Evolutionary conservation across 92 coral and sea anemone genomes (phyloP).

Genomic region (Hydrozoanthus gracilis): DNA sequence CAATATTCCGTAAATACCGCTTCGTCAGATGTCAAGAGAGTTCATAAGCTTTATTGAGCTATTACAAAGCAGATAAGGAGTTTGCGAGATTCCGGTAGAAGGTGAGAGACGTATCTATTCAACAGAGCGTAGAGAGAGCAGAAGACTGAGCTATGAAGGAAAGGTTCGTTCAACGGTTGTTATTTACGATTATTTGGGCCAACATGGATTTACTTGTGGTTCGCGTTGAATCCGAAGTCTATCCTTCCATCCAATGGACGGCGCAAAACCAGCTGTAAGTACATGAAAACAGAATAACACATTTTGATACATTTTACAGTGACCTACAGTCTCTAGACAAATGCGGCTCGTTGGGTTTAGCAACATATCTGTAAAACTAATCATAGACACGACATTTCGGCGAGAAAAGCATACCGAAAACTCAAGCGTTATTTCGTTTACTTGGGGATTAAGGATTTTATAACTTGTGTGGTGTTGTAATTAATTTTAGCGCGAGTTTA

Average conservation of each 20-base stretch:
- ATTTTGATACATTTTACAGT: neutral
- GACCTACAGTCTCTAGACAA: neutral
- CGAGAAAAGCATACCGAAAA: conserved; percentile 23
- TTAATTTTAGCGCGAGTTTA: conserved; percentile 30
- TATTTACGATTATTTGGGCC: conserved; percentile 22
- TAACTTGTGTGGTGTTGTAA: conserved; percentile 23
- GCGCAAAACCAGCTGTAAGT: conserved; percentile 90
- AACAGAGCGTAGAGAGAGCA: neutral
- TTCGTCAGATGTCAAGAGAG: conserved; percentile 52
- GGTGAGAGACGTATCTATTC: neutral
- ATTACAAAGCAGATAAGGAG: conserved; percentile 27
- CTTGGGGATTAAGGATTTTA: conserved; percentile 36
- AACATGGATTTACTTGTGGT: conserved; percentile 48
- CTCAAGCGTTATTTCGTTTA: neutral
- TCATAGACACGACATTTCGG: neutral
- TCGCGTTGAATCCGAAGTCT: conserved; percentile 58
- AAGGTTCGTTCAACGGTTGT: neutral
- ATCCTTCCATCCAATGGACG: conserved; percentile 82
- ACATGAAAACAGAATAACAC: conserved; percentile 15
- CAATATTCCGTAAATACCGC: conserved; percentile 28
- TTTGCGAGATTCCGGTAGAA: neutral
- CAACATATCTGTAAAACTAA: neutral
- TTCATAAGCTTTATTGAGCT: conserved; percentile 45
- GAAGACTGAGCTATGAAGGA: neutral
- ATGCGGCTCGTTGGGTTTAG: neutral